Conservation (phyloP, 2,888 invertebrate genomes). For the Serripes groenlandicus region DNA sequence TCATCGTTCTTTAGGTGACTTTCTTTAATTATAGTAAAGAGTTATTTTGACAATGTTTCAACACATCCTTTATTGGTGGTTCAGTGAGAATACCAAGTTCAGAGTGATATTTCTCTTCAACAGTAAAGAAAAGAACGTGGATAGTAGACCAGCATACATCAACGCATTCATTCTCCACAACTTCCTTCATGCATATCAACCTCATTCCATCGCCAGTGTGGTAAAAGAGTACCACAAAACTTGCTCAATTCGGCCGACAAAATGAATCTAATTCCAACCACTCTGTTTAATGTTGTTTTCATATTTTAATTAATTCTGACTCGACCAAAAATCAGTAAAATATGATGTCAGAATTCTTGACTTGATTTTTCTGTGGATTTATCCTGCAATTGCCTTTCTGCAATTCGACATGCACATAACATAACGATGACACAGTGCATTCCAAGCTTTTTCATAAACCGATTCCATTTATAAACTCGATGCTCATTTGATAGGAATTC, state of each 20-base stretch:
- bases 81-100: slow-evolving; percentile 18
- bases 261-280: slow-evolving; percentile 41
- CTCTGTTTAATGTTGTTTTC: slow-evolving; percentile 11
- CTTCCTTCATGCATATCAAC: slow-evolving; percentile 36
- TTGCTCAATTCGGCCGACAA: slow-evolving; percentile 27
- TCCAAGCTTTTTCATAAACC: slow-evolving; percentile 23
- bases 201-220: slow-evolving; percentile 24
- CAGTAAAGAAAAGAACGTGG: slow-evolving; percentile 4
- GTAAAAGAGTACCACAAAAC: not conserved
- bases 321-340: not conserved
- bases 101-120: not conserved
- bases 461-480: slow-evolving; percentile 7
- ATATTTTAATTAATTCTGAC: too few relatives aligned
- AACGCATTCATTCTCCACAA: not conserved
- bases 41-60: slow-evolving; percentile 51
- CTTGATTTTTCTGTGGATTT: not conserved
- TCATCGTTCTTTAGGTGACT: not conserved
- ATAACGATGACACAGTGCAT: slow-evolving; percentile 18
- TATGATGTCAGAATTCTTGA: not conserved
- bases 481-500: slow-evolving; percentile 10
- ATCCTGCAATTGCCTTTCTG: not conserved
- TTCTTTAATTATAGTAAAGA: slow-evolving; percentile 19
- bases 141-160: slow-evolving; percentile 36
- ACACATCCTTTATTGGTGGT: slow-evolving; percentile 28
- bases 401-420: slow-evolving; percentile 22